phyloP scores from a whole-genome alignment of 1,140 invertebrate genomes.

The Drosophila kanapiae region DNA sequence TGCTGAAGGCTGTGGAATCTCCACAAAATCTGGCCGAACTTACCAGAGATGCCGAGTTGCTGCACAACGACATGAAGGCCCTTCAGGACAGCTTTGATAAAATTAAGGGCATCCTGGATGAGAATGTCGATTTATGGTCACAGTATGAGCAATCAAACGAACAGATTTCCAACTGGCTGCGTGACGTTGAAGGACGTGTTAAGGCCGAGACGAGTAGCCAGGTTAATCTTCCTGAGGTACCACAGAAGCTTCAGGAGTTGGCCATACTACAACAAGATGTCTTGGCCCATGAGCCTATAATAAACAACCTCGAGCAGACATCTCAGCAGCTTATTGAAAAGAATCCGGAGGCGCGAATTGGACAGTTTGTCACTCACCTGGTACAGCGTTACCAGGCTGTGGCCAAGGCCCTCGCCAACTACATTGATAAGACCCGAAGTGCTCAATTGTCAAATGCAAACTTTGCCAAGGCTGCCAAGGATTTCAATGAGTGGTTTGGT shows the following conservation, averaged over 20 bases:
- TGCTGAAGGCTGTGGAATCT: slow-evolving; percentile 89
- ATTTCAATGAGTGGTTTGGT: slow-evolving; percentile 92
- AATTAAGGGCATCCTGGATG: slow-evolving; percentile 90
- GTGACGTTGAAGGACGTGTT: slow-evolving; percentile 93
- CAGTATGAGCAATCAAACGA: slow-evolving; percentile 93
- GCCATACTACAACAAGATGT: slow-evolving; percentile 88
- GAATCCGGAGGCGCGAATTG: slow-evolving; percentile 92
- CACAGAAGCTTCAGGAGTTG: slow-evolving; percentile 90
- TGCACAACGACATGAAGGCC: slow-evolving; percentile 89
- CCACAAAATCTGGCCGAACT: slow-evolving; percentile 89
- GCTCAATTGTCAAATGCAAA: slow-evolving; percentile 89
- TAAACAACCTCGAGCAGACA: slow-evolving; percentile 89
- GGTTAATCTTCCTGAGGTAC: slow-evolving; percentile 89
- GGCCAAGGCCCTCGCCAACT: slow-evolving; percentile 89
- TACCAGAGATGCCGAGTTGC: slow-evolving; percentile 88
- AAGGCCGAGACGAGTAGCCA: slow-evolving; percentile 90
- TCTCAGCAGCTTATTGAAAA: slow-evolving; percentile 91
- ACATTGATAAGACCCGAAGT: slow-evolving; percentile 89
- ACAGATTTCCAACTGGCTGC: slow-evolving; percentile 93
- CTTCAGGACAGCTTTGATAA: slow-evolving; percentile 89
- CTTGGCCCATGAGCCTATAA: slow-evolving; percentile 88
- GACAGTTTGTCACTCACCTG: slow-evolving; percentile 92
- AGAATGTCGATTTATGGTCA: slow-evolving; percentile 92
- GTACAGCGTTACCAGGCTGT: slow-evolving; percentile 91
- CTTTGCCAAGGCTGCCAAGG: slow-evolving; percentile 89